Evolutionary conservation across 2,113 vertebrate species (phyloP).

Genomic region (Peromyscus polionotus): DNA sequence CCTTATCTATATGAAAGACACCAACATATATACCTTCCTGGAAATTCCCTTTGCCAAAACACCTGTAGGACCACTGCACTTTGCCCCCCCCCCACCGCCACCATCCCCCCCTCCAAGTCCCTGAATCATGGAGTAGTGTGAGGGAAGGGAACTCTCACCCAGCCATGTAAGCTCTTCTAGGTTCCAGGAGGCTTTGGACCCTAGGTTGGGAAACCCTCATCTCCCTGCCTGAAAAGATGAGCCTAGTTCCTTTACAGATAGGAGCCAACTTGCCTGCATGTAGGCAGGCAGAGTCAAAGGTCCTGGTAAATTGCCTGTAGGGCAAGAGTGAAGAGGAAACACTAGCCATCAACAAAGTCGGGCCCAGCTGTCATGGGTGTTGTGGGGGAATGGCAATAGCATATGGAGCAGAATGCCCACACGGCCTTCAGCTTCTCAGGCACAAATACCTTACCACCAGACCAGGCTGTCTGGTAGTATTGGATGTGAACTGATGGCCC

Average conservation of each 20-base stretch:
- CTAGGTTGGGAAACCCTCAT: neutral
- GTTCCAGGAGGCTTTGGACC: neutral
- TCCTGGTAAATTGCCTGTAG: slow-evolving; percentile 86
- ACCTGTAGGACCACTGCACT: neutral
- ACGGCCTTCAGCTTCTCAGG: neutral
- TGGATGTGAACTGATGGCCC: neutral
- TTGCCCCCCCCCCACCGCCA: neutral
- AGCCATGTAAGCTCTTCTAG: neutral
- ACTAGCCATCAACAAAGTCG: slow-evolving; percentile 40
- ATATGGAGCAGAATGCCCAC: too few species aligned
- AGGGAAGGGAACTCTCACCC: neutral
- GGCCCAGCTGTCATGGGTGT: neutral
- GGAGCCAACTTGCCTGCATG: slow-evolving; percentile 87
- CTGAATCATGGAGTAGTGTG: neutral
- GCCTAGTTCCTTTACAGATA: slow-evolving; percentile 76
- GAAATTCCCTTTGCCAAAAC: neutral
- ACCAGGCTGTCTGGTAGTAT: neutral
- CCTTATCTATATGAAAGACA: neutral
- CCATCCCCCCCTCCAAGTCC: neutral
- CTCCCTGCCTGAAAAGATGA: neutral
- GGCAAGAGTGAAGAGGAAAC: slow-evolving; percentile 86
- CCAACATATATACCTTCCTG: neutral
- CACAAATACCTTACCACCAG: neutral
- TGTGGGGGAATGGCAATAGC: too few species aligned
- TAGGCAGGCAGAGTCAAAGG: slow-evolving; percentile 79